phyloP scores from a whole-genome alignment of 2,113 vertebrate species.

The Tragelaphus strepsiceros region DNA sequence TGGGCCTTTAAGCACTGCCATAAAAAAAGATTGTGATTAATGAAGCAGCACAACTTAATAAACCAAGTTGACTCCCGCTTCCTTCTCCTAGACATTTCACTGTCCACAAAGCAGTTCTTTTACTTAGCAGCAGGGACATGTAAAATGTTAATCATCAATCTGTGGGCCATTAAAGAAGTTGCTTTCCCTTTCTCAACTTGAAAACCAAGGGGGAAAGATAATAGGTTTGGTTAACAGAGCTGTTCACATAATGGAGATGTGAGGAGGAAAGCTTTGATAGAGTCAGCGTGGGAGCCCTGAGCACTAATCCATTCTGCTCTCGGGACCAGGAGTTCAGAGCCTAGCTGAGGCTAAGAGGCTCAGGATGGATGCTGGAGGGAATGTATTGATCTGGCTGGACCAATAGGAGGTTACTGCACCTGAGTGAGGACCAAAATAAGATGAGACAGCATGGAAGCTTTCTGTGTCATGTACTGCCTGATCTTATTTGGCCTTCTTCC shows the following conservation, averaged over 20 bases:
- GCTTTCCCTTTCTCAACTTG: slow-evolving; percentile 83
- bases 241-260: slow-evolving; percentile 81
- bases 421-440: slow-evolving; percentile 49
- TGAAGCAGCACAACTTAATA: slow-evolving; percentile 84
- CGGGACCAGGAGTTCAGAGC: slow-evolving; percentile 74
- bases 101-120: slow-evolving; percentile 85
- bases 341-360: slow-evolving; percentile 41
- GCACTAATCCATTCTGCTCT: slow-evolving; percentile 72
- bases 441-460: background rate
- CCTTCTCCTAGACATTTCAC: slow-evolving; percentile 80
- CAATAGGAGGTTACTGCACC: background rate
- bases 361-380: slow-evolving; percentile 29
- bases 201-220: slow-evolving; percentile 83
- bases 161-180: slow-evolving; percentile 85
- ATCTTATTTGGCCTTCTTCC: background rate
- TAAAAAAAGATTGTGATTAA: slow-evolving; percentile 86
- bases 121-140: slow-evolving; percentile 83
- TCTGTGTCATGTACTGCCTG: background rate
- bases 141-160: slow-evolving; percentile 88
- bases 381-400: slow-evolving; percentile 29
- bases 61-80: slow-evolving; percentile 80
- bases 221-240: slow-evolving; percentile 86
- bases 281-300: slow-evolving; percentile 75
- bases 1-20: slow-evolving; percentile 80
- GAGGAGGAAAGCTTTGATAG: slow-evolving; percentile 73